These are phyloP conservation scores for Microchirus variegatus DNA, from an alignment of 2,797 vertebrate genomes.

Conservation along the genomic window DNA sequence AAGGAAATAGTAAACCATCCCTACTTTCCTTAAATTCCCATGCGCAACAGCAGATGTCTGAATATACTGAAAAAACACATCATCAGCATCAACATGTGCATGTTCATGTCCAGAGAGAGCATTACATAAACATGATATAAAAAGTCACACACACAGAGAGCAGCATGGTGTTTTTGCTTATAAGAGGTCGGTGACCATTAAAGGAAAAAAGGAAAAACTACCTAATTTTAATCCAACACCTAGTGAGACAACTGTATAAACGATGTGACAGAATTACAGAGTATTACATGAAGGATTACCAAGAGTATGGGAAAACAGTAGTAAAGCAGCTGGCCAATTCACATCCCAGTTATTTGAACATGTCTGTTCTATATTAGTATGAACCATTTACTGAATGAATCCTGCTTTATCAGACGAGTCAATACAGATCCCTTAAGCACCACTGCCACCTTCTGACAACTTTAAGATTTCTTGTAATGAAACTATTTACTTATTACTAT, in stretches of 20 bases:
- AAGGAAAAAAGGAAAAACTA: no score
- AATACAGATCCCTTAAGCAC: slow-evolving; percentile 44
- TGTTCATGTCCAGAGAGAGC: no score
- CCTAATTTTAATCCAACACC: neutral
- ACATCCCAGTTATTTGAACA: slow-evolving; percentile 1
- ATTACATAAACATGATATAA: no score
- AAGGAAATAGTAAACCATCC: no score
- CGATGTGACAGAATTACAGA: neutral
- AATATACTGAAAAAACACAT: no score
- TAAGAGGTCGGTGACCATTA: no score
- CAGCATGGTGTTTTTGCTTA: no score
- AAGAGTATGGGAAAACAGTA: neutral
- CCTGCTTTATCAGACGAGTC: neutral
- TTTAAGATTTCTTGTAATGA: neutral
- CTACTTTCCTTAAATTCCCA: no score
- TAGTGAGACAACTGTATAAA: neutral
- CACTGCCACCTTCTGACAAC: slow-evolving; percentile 75
- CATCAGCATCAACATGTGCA: no score
- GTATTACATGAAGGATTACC: neutral
- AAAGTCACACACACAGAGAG: no score
- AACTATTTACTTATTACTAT: neutral
- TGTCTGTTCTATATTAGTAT: neutral
- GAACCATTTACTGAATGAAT: neutral
- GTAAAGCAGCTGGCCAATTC: neutral
- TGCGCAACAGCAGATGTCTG: no score